Evolutionary conservation across 1,140 invertebrate species (phyloP).

Genomic region (Pseudomyrmex pallidus): DNA sequence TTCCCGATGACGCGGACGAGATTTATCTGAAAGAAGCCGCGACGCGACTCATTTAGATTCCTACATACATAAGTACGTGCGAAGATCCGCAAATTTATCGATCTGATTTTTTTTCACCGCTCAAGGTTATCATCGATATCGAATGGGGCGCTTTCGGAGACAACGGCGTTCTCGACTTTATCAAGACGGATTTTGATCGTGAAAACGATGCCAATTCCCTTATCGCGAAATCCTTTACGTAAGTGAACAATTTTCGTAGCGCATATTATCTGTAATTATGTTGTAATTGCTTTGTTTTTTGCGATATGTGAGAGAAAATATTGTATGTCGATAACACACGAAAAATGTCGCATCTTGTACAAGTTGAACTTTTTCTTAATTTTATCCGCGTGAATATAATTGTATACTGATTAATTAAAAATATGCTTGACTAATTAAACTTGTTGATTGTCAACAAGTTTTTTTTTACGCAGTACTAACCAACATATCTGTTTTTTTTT

Average conservation of each 20-base stretch:
- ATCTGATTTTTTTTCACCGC: conserved; percentile 21
- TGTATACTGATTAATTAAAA: too few species aligned
- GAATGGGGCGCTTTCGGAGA: conserved; percentile 95
- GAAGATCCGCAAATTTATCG: not conserved
- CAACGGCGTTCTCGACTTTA: conserved; percentile 91
- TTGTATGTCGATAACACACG: conserved; percentile 2
- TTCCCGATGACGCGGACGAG: too few species aligned
- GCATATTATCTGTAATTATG: conserved; percentile 46
- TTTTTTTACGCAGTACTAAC: not conserved
- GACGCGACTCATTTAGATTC: too few species aligned
- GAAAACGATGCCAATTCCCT: conserved; percentile 87
- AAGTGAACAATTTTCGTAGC: conserved; percentile 68
- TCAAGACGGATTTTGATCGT: conserved; percentile 90
- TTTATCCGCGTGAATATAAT: too few species aligned
- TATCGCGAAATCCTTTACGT: conserved; percentile 86
- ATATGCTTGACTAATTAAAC: not conserved
- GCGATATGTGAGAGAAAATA: not conserved
- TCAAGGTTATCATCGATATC: conserved; percentile 91
- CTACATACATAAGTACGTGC: not conserved
- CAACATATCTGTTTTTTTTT: not conserved
- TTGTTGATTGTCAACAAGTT: not conserved
- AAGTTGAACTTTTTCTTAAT: not conserved
- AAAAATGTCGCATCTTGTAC: not conserved
- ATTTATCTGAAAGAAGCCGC: too few species aligned
- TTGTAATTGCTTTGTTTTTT: conserved; percentile 33